Percentiles rank a stretch among this genome's conserved stretches.
Evolutionary conservation across 2,888 invertebrate genomes (phyloP).

Genomic region (Coelinius sp.): DNA sequence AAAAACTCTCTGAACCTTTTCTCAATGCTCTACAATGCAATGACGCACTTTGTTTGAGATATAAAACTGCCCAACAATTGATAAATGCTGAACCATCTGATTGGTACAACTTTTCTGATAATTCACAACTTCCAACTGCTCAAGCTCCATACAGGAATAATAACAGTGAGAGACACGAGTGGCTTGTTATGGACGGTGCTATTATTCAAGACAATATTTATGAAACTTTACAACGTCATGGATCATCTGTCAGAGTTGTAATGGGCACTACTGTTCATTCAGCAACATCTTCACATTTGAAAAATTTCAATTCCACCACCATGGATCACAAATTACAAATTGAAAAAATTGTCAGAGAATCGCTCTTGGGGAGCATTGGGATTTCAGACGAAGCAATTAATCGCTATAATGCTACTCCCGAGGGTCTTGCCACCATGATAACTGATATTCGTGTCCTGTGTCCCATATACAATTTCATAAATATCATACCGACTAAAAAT

Average conservation of each 20-base stretch:
- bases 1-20: slow-evolving; percentile 76
- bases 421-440: slow-evolving; percentile 81
- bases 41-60: slow-evolving; percentile 72
- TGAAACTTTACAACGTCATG: slow-evolving; percentile 75
- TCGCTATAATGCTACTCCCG: slow-evolving; percentile 78
- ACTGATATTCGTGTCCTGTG: slow-evolving; percentile 86
- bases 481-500: slow-evolving; percentile 73
- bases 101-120: slow-evolving; percentile 74
- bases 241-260: slow-evolving; percentile 73
- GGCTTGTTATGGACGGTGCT: slow-evolving; percentile 83
- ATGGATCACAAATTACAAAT: slow-evolving; percentile 81
- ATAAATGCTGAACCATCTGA: slow-evolving; percentile 80
- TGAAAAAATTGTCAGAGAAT: slow-evolving; percentile 76
- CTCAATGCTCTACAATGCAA: slow-evolving; percentile 74
- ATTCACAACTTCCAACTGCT: slow-evolving; percentile 70
- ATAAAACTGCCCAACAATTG: slow-evolving; percentile 72
- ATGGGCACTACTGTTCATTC: slow-evolving; percentile 84
- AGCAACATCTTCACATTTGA: slow-evolving; percentile 77
- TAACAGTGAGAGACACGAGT: slow-evolving; percentile 74
- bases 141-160: slow-evolving; percentile 5
- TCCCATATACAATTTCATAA: slow-evolving; percentile 75
- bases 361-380: slow-evolving; percentile 77
- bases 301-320: slow-evolving; percentile 76
- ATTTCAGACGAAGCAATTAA: slow-evolving; percentile 75
- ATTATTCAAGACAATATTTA: slow-evolving; percentile 79